Evolutionary conservation across 2,888 invertebrate genomes (phyloP).

Genomic region (Candidula unifasciata): DNA sequence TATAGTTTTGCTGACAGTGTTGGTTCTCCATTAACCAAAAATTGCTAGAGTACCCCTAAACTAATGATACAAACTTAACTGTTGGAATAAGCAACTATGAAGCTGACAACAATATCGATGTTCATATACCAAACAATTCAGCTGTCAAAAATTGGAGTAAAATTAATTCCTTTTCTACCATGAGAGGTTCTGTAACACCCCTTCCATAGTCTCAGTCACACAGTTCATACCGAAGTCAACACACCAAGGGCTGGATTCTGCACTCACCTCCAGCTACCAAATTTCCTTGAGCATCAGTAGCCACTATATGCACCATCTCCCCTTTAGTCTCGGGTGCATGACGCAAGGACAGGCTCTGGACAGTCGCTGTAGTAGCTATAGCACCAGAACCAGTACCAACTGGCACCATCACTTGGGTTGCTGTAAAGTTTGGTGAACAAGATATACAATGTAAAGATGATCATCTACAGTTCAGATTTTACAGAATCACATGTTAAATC

Average conservation of each 20-base stretch:
- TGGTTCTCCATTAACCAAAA: no score
- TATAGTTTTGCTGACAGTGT: no score
- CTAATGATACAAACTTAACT: no score
- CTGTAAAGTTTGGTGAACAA: constrained; percentile 1
- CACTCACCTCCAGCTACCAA: constrained; percentile 68
- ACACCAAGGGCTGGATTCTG: neutral
- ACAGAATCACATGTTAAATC: no score
- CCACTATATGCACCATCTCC: constrained; percentile 75
- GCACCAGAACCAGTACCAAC: constrained; percentile 40
- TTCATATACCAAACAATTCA: no score
- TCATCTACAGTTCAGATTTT: no score
- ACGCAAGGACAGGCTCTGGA: constrained; percentile 50
- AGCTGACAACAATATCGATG: no score
- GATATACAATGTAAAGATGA: neutral
- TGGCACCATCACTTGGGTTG: constrained; percentile 44
- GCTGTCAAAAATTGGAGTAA: neutral
- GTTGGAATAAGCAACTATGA: no score
- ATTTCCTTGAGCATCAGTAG: constrained; percentile 71
- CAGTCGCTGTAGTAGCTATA: constrained; percentile 33
- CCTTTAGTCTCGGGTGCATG: constrained; percentile 61
- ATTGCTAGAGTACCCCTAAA: no score
- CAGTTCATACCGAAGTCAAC: no score
- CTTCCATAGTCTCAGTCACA: no score
- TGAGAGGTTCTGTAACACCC: neutral
- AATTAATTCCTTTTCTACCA: neutral